phyloP scores from a whole-genome alignment of 2,888 invertebrate species.

The Gisinianus flammeolus region DNA sequence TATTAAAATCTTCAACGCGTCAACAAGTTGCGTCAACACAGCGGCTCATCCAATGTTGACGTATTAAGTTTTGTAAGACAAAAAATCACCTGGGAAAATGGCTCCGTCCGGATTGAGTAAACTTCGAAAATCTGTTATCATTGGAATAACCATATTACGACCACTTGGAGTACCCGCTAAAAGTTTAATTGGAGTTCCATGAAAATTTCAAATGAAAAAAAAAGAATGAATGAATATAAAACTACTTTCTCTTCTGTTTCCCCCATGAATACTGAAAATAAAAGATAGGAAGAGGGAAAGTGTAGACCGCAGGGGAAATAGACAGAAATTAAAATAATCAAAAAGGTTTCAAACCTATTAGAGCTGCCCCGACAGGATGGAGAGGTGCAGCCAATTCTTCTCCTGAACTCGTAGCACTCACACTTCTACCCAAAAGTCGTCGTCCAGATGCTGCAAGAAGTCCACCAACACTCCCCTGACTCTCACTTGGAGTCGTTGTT shows the following conservation, averaged over 20 bases:
- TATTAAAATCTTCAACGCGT: background rate
- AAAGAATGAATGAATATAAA: no score
- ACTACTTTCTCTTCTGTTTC: no score
- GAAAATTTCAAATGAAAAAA: no score
- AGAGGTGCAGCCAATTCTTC: conserved; percentile 43
- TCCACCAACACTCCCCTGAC: conserved; percentile 26
- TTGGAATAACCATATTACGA: conserved; percentile 55
- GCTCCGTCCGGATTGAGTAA: conserved; percentile 47
- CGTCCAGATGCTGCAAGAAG: conserved; percentile 13
- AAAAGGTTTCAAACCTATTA: conserved; percentile 22
- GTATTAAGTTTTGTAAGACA: background rate
- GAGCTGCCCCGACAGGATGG: conserved; percentile 27
- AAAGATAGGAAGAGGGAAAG: no score
- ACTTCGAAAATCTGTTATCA: conserved; percentile 52
- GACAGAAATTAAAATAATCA: no score
- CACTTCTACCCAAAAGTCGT: conserved; percentile 25
- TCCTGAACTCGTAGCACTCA: conserved; percentile 51
- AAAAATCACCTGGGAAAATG: conserved; percentile 43
- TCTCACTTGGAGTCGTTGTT: conserved; percentile 28
- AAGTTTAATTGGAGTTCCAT: no score
- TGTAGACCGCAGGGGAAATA: no score
- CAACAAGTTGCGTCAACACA: background rate
- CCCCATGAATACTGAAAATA: no score
- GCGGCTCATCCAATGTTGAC: no score
- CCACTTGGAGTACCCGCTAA: conserved; percentile 55